phyloP scores from a whole-genome alignment of 2,797 vertebrate genomes.

The Onychomys leucogaster region DNA sequence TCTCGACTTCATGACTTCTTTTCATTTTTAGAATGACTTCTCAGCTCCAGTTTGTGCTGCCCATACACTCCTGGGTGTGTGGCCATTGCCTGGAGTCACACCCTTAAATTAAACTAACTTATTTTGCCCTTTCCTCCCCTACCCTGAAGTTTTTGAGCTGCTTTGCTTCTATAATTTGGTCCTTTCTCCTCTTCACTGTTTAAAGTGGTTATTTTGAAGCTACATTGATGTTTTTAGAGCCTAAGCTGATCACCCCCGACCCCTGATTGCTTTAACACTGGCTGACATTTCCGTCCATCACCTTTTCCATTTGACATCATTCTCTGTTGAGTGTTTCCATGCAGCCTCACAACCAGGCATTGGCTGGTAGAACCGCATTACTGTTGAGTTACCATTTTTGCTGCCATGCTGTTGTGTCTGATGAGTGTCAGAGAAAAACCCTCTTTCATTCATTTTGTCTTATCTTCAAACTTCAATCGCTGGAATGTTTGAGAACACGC shows the following conservation, averaged over 20 bases:
- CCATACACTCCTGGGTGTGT: background rate
- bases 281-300: background rate
- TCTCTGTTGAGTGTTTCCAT: background rate
- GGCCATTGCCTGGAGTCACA: no score
- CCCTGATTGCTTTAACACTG: background rate
- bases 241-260: background rate
- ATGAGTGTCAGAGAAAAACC: background rate
- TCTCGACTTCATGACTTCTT: background rate
- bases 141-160: background rate
- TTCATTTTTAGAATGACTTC: background rate
- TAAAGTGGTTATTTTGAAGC: background rate
- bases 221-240: slow-evolving; percentile 8
- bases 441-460: background rate
- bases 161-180: background rate
- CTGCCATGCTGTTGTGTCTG: background rate
- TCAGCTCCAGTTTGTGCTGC: background rate
- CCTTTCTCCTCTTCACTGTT: background rate
- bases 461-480: background rate
- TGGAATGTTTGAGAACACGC: background rate
- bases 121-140: background rate
- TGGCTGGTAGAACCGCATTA: background rate
- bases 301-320: background rate
- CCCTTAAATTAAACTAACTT: background rate
- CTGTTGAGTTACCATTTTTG: background rate
- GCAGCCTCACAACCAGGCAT: background rate